phyloP scores from a whole-genome alignment of 2,888 invertebrate genomes.

The Acrobasis consociella region DNA sequence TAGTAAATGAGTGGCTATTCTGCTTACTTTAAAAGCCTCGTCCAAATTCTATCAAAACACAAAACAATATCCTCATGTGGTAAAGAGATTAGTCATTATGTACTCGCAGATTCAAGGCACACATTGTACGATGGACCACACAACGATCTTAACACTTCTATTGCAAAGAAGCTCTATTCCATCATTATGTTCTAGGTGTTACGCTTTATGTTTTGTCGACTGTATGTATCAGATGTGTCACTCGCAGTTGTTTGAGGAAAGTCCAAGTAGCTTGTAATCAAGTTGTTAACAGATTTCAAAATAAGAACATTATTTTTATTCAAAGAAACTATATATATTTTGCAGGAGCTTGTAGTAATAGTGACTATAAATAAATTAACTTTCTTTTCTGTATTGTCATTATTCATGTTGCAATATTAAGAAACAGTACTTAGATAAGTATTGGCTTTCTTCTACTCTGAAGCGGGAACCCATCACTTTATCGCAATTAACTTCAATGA shows the following conservation, averaged over 20 bases:
- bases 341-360: neutral
- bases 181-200: no score
- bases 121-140: neutral
- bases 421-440: neutral
- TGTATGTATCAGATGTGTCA: neutral
- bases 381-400: neutral
- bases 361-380: neutral
- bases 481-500: no score
- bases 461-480: no score
- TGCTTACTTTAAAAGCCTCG: neutral
- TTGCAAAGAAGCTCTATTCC: no score
- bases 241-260: neutral
- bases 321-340: neutral
- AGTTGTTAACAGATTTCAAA: neutral
- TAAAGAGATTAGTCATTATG: neutral
- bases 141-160: no score
- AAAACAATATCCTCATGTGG: neutral
- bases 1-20: neutral
- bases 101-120: neutral
- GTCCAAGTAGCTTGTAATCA: neutral
- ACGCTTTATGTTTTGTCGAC: no score
- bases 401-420: neutral
- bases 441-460: no score
- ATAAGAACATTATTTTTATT: neutral
- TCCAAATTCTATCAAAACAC: neutral